Evolutionary conservation across 1,140 invertebrate genomes (phyloP), one percentile per base, ranked within the genome.

Genomic region (Pomphorhynchus laevis): DNA sequence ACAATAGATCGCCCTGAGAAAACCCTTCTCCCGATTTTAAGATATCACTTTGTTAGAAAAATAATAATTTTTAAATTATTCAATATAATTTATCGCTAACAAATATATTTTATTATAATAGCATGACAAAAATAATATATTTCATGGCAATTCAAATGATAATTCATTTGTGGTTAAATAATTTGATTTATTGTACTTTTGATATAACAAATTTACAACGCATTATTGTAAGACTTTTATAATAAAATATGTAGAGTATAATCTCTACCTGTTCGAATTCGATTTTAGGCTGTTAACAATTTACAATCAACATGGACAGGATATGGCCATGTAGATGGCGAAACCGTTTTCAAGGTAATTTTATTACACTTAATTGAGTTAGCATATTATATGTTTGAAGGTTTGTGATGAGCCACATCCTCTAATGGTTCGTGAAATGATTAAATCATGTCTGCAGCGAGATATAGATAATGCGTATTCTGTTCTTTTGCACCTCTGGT

Each of bases 331-430:
- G 69, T 98, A 2, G 82, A 70, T 46, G 69, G 69, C 44, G 71
- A 77, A 50, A 84, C 91, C 67, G 86, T 98, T n/a, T 95, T 93
- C 51, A 95, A 93, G 65, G 65, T 65, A 51, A 48, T 40, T 40
- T 38, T 34, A 23, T 24, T 24, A 35, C 41, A 5, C 29, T 5
- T 8, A 41, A 16, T 22, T 41, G 45, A 22, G 17, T 20, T 21
- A 31, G 11, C 20, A 5, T 21, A 6, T 24, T 31, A 4, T 45
- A 32, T 33, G 29, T 31, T 16, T 31, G 12, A 43, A 66, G 63
- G 82, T 98, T 12, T 98, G 89, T 55, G 89, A 98, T 60, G 84
- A 98, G 55, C 86, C 89, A 0, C 82, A 95, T 64, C 89, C 89
- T 5, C 61, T 86, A 44, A 52, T 84, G 1, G 69, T 98, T 8